phyloP scores from a whole-genome alignment of 2,113 vertebrate species.

The Octodon degus region DNA sequence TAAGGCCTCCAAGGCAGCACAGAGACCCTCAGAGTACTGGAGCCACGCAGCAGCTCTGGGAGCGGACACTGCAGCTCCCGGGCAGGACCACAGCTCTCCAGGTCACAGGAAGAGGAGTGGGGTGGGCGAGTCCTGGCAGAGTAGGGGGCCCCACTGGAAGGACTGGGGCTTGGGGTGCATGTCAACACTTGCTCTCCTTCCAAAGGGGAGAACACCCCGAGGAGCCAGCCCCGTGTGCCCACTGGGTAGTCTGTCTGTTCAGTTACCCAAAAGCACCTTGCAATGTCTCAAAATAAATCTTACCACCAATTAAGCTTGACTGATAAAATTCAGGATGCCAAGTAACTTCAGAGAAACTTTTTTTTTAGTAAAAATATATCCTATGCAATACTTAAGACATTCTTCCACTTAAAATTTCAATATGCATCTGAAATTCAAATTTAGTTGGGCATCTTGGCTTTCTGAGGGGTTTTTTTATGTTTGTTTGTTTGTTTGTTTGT shows the following conservation, averaged over 20 bases:
- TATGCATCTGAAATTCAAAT: neutral
- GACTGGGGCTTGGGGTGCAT: neutral
- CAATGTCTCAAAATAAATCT: neutral
- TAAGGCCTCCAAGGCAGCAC: accelerated
- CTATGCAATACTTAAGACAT: neutral
- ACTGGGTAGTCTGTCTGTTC: neutral
- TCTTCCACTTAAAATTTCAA: neutral
- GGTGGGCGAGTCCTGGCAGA: accelerated
- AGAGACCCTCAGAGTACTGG: accelerated
- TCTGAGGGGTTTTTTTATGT: neutral
- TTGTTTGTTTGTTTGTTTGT: neutral
- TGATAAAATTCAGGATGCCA: neutral
- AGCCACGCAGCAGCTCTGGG: neutral
- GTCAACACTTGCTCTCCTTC: neutral
- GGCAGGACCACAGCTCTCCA: neutral
- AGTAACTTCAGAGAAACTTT: neutral
- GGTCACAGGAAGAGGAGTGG: accelerated
- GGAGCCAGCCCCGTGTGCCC: no score
- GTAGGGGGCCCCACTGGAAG: accelerated
- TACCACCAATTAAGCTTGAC: neutral
- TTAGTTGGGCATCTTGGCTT: neutral
- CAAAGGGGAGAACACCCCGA: neutral
- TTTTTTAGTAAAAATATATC: neutral
- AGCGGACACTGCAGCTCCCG: neutral
- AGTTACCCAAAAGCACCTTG: neutral